A percentile compares a stretch with the other conserved stretches of the same genome.
Evolutionary conservation across 1,140 invertebrate species (phyloP).

Genomic region (Aphelinus atriplicis): DNA sequence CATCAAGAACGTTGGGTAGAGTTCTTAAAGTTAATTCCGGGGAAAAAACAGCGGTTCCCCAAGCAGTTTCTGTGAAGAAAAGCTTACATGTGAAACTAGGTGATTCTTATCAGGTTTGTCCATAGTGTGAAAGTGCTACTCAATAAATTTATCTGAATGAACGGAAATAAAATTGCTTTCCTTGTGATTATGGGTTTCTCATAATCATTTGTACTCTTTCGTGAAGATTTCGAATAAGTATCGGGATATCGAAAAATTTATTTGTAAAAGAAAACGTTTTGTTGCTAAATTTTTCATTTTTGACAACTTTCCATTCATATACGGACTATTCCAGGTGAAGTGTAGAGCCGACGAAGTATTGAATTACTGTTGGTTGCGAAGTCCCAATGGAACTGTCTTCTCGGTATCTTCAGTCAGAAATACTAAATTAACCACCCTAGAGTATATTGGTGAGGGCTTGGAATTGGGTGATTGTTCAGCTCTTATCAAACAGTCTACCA

Average conservation of each 20-base stretch:
- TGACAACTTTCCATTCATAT: too few relatives aligned
- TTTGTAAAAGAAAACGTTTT: too few relatives aligned
- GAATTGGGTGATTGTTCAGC: constrained; percentile 53
- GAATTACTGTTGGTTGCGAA: constrained; percentile 56
- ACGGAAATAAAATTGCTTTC: too few relatives aligned
- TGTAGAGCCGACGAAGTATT: constrained; percentile 48
- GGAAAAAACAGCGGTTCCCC: too few relatives aligned
- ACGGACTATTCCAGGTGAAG: constrained; percentile 47
- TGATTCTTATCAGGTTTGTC: constrained; percentile 49
- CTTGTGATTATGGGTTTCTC: too few relatives aligned
- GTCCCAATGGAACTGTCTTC: constrained; percentile 50
- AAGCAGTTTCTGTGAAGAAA: background rate
- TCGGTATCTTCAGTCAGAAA: background rate
- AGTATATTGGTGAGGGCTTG: constrained; percentile 50
- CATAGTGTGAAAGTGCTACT: too few relatives aligned
- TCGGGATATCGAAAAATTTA: too few relatives aligned
- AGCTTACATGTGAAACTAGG: constrained; percentile 49
- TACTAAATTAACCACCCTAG: background rate
- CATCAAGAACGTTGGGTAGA: constrained; percentile 35
- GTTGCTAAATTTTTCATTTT: too few relatives aligned
- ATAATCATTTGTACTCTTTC: too few relatives aligned
- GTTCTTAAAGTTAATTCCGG: constrained; percentile 39
- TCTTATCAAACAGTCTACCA: constrained; percentile 43
- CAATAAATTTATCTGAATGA: too few relatives aligned
- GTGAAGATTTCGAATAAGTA: too few relatives aligned